Conservation (phyloP, 2,888 invertebrate genomes). For the Andrena marginata region DNA sequence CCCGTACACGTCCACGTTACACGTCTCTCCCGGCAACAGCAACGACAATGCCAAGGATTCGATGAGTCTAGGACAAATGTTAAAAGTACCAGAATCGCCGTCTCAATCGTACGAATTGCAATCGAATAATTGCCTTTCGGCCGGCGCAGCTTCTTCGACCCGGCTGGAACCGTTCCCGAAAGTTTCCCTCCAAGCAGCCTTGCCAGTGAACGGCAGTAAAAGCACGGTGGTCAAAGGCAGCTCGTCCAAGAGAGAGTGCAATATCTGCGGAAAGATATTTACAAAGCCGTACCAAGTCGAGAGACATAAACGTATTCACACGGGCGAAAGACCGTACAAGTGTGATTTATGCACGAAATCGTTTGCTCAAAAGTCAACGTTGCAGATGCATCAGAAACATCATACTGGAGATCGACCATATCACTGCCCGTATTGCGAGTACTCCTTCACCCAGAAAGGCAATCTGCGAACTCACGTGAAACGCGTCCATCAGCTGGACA, state of each 20-base stretch:
- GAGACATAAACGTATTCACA: constrained; percentile 87
- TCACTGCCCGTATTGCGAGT: constrained; percentile 87
- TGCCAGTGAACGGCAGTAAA: background rate
- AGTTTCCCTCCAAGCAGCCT: background rate
- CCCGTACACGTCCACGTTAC: background rate
- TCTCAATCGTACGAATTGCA: constrained; percentile 9
- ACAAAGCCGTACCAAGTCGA: constrained; percentile 86
- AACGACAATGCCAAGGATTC: constrained; percentile 11
- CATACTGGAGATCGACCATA: constrained; percentile 87
- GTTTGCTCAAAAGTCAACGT: constrained; percentile 88
- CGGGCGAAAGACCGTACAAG: constrained; percentile 87
- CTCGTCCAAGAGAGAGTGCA: constrained; percentile 77
- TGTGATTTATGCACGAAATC: constrained; percentile 87
- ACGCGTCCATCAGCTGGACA: constrained; percentile 83
- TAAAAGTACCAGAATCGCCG: constrained; percentile 7
- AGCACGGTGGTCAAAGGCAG: constrained; percentile 6
- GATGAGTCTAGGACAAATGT: background rate
- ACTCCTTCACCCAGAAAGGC: constrained; percentile 87
- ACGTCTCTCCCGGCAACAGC: background rate
- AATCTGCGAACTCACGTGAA: constrained; percentile 88
- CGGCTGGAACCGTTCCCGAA: constrained; percentile 22
- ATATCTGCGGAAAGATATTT: constrained; percentile 86
- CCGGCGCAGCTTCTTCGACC: background rate
- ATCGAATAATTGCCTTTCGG: constrained; percentile 32
- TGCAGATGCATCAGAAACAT: constrained; percentile 87